These are phyloP conservation scores for Mythimna impura DNA, from an alignment of 2,888 invertebrate species.

Conservation along the genomic window DNA sequence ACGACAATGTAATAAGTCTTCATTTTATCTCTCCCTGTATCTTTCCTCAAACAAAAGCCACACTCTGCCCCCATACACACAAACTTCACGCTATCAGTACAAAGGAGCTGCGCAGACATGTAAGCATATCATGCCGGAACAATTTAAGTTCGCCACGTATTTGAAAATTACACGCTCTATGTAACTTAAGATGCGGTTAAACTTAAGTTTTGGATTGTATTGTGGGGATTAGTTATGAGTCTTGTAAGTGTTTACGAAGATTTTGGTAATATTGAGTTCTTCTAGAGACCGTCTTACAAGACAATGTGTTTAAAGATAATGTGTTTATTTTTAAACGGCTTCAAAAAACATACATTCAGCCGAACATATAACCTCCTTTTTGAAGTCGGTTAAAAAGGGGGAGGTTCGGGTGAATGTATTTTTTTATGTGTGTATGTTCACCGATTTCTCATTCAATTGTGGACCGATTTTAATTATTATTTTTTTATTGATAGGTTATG, in stretches of 20 bases:
- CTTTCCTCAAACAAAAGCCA: conserved; percentile 4
- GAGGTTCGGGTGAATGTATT: too few species aligned
- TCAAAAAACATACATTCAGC: too few species aligned
- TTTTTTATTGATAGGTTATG: too few species aligned
- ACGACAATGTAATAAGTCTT: not conserved
- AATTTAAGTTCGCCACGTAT: conserved; percentile 69
- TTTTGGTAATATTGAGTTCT: not conserved
- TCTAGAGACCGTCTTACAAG: too few species aligned
- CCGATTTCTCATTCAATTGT: too few species aligned
- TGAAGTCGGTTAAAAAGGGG: too few species aligned
- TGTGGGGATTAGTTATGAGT: conserved; percentile 30
- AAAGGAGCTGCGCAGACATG: conserved; percentile 23
- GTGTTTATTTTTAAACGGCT: too few species aligned
- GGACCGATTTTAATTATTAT: too few species aligned
- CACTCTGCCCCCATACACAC: not conserved
- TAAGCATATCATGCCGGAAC: conserved; percentile 58
- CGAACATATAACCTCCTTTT: too few species aligned
- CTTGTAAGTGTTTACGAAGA: conserved; percentile 17
- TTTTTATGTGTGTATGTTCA: too few species aligned
- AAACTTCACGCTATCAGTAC: conserved; percentile 40
- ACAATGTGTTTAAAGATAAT: too few species aligned
- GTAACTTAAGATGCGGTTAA: conserved; percentile 69
- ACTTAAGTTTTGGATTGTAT: conserved; percentile 59
- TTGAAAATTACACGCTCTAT: conserved; percentile 73
- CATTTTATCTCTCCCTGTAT: conserved; percentile 1